Evolutionary conservation across 2,797 vertebrate species (phyloP).

Genomic region (Nannoperca obscura): DNA sequence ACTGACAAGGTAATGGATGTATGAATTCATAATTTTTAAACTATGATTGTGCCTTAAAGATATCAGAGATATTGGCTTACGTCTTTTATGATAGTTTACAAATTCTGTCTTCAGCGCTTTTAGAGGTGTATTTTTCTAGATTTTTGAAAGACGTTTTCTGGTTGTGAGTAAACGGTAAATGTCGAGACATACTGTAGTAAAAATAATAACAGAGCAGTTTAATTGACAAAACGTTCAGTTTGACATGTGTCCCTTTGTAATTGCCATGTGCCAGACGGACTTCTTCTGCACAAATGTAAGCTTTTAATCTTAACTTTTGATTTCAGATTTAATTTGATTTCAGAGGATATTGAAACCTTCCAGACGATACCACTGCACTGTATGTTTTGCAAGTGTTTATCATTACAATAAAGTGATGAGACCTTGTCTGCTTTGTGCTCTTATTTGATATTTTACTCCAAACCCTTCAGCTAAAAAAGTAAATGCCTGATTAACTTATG

Average conservation of each 20-base stretch:
- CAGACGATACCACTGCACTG: neutral
- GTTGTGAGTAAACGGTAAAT: neutral
- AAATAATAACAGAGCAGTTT: constrained; percentile 34
- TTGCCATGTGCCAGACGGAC: neutral
- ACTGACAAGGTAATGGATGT: constrained; percentile 1
- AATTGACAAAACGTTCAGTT: constrained; percentile 1
- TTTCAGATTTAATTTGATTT: constrained; percentile 1
- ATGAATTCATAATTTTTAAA: constrained; percentile 4
- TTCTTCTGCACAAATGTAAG: constrained; percentile 7
- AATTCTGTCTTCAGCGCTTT: constrained; percentile 23
- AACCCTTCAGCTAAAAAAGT: neutral
- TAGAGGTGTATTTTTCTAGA: constrained; percentile 44
- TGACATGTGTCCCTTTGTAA: constrained; percentile 5
- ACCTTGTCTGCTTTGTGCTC: neutral
- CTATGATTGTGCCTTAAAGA: constrained; percentile 62
- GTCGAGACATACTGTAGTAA: neutral
- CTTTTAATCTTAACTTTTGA: constrained; percentile 9
- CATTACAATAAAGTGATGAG: constrained; percentile 60
- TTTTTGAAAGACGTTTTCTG: neutral
- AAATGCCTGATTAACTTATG: neutral
- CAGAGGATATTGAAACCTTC: constrained; percentile 7
- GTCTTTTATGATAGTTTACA: constrained; percentile 13
- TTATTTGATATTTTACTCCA: constrained; percentile 5
- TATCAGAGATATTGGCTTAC: neutral
- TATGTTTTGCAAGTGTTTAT: constrained; percentile 46